These are phyloP conservation scores for Lasioglossum marginatum DNA, from an alignment of 2,888 invertebrate species.

Conservation along the genomic window DNA sequence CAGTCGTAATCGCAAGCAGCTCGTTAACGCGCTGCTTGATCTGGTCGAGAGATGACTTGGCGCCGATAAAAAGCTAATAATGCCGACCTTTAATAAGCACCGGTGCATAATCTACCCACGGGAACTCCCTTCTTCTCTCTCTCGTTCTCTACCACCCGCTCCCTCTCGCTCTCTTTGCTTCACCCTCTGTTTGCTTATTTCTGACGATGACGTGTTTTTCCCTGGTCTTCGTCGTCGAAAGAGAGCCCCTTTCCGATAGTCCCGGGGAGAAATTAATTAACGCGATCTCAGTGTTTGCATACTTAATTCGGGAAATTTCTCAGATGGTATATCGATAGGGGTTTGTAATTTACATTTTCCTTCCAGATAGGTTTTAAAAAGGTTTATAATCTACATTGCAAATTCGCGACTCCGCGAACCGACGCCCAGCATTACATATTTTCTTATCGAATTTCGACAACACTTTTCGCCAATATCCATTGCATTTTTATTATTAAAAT, in stretches of 20 bases:
- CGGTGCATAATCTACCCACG: conserved; percentile 54
- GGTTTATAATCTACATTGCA: not conserved
- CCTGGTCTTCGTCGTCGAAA: not conserved
- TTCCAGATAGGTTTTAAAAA: not conserved
- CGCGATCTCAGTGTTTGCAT: not conserved
- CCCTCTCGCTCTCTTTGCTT: no score
- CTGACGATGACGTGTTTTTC: conserved; percentile 36
- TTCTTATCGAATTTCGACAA: not conserved
- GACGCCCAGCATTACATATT: not conserved
- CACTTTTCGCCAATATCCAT: not conserved
- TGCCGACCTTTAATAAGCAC: conserved; percentile 52
- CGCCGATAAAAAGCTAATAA: conserved; percentile 61
- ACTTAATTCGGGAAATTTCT: conserved; percentile 7
- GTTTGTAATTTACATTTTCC: not conserved
- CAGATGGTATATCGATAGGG: not conserved
- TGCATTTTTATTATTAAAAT: not conserved
- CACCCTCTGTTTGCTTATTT: conserved; percentile 32
- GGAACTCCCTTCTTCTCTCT: not conserved
- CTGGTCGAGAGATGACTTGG: conserved; percentile 41
- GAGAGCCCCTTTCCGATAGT: not conserved
- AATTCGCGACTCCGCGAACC: not conserved
- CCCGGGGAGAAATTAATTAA: conserved; percentile 20
- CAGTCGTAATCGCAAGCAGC: conserved; percentile 57
- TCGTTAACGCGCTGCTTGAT: conserved; percentile 55
- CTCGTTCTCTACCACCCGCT: not conserved